Conservation (phyloP, 2,888 invertebrate species). For the Metacarcinus magister region DNA sequence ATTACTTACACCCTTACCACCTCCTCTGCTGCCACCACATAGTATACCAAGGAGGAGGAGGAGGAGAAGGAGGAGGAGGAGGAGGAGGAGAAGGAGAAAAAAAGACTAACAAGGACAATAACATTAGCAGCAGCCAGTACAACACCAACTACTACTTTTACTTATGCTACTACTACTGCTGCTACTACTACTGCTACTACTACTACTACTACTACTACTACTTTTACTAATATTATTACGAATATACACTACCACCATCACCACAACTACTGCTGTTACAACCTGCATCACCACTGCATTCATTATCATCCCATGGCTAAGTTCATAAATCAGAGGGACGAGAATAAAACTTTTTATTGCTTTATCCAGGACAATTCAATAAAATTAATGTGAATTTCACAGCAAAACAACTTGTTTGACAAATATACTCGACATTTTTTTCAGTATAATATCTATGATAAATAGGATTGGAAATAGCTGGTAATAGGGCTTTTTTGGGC, state of each 20-base stretch:
- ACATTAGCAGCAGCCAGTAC: no score
- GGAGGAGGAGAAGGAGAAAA: not conserved
- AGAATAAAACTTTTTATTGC: not conserved
- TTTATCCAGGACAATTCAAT: not conserved
- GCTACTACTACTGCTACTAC: not conserved
- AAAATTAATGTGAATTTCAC: not conserved
- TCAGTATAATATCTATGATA: not conserved
- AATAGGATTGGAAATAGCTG: not conserved
- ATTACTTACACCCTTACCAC: not conserved
- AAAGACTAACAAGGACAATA: not conserved
- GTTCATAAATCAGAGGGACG: not conserved
- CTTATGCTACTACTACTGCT: no score
- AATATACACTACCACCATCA: not conserved
- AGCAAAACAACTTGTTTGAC: not conserved
- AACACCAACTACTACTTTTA: no score
- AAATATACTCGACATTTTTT: not conserved
- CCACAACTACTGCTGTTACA: not conserved
- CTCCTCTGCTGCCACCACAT: not conserved
- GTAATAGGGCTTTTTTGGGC: not conserved
- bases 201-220: not conserved
- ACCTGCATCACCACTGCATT: not conserved
- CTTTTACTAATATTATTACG: not conserved
- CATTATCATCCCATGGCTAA: not conserved
- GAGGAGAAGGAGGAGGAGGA: not conserved
- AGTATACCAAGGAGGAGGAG: not conserved